Evolutionary conservation across 2,888 invertebrate genomes (phyloP), one percentile per base, ranked within the genome.

Genomic region (Rhagophthalmus giganteus): DNA sequence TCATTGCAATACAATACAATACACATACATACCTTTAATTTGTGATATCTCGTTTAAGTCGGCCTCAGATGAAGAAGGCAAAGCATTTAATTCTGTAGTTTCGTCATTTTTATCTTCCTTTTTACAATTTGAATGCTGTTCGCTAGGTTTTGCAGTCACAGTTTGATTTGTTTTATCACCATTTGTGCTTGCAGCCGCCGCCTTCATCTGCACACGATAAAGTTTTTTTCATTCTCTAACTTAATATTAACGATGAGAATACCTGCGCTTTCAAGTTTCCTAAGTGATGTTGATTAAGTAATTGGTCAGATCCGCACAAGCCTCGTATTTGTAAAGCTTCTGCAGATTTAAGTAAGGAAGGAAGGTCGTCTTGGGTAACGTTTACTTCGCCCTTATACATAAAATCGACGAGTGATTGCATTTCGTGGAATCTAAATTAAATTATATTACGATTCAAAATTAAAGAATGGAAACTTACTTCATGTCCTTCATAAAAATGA

Each of bases 341-440:
- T 0, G 92, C 92, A 0, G 90, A 89, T 66, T 87, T 87, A 6
- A 92, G 75, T n/a, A 92, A 73, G 59, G 88, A 87, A 20, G 89
- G 87, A 38, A 92, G 75, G 53, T 90, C 89, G 45, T 90, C 89
- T 64, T 91, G 90, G 2, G 89, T 88, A 0, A 91, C 90, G 68
- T 90, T 90, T 20, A 91, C 91, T 71, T 92, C 91, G 0, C 91
- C 92, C 68, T 89, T 89, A 73, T 92, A 92, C 91, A 92, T 92
- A 69, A 91, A 92, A 74, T 90, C 90, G 24, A 92, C 90, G 31
- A 92, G 75, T 0, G 90, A 90, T 66, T 91, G 89, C 74, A 92
- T 87, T 66, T 91, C 90, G 76, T 88, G 88, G 69, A 90, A 85
- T 68, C 82, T 82, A 30, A 39, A 39, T 13, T 8, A 32, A 28